Conservation (phyloP, 1,140 invertebrate species). For the Batillaria attramentaria region DNA sequence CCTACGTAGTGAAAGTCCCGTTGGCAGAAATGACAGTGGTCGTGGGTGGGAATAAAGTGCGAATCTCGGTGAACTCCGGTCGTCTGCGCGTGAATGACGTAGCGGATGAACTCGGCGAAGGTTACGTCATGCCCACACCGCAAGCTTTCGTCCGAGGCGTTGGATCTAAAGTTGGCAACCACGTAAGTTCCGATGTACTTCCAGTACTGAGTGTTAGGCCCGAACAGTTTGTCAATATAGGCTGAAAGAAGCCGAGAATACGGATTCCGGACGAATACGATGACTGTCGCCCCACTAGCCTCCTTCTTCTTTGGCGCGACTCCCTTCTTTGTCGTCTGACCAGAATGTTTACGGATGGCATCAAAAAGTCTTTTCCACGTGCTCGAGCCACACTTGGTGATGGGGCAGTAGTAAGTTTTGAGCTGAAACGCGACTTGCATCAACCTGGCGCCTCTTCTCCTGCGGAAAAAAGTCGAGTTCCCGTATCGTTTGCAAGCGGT, state of each 20-base stretch:
- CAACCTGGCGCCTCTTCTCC: not conserved
- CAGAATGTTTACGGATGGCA: not conserved
- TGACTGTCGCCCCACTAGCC: too few species aligned
- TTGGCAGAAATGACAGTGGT: constrained; percentile 10
- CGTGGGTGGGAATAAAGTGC: constrained; percentile 17
- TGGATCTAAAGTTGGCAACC: constrained; percentile 46
- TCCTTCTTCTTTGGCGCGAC: not conserved
- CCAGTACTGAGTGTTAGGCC: constrained; percentile 60
- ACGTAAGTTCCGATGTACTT: constrained; percentile 52
- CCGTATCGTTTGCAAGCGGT: not conserved
- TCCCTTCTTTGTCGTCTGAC: not conserved
- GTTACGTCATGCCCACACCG: constrained; percentile 61
- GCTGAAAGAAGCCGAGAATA: constrained; percentile 58
- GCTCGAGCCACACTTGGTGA: not conserved
- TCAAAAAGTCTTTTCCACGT: not conserved
- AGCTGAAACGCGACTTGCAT: not conserved
- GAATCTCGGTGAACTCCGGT: constrained; percentile 44
- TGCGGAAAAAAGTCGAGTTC: not conserved
- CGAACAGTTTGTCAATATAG: constrained; percentile 62
- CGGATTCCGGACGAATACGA: constrained; percentile 57
- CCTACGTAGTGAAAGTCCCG: constrained; percentile 11
- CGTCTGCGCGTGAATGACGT: constrained; percentile 54
- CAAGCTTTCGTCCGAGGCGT: constrained; percentile 38
- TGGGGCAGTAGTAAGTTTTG: not conserved
- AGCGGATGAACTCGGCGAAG: constrained; percentile 59